Evolutionary conservation across 2,888 invertebrate genomes (phyloP), one percentile per base, ranked within the genome.

Genomic region (Cerceris ruficornis): DNA sequence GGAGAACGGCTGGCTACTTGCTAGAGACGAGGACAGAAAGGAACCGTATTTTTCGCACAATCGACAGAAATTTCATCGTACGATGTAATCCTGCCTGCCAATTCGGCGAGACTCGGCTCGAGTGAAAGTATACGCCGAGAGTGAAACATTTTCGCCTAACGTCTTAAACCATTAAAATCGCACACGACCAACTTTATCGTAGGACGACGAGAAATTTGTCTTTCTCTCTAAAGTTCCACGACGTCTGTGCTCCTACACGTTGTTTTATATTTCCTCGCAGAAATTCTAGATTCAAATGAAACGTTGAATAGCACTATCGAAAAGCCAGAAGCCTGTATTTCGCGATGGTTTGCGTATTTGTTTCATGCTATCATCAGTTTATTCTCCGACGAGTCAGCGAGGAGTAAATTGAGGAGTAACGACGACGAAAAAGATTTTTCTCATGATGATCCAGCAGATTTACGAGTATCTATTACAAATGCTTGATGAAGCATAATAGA

Each of bases 121-220:
- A 82, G 85, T 85, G 85, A 85, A 85, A 85, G 85, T 85, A 72
- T 57, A 69, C 80, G 81, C 79, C 69, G 81, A 67, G 68, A 69
- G 75, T 66, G 83, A 78, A 85, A 77, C 81, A 85, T 84, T 85
- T 83, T 84, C 78, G 83, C 78, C 79, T 79, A 77, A 81, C 83
- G 75, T 81, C 81, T 78, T 61, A 57, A 83, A 71, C 79, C 85
- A 58, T 75, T 80, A 59, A 77, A 85, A 77, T 77, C 58, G 65
- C 65, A 43, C n/a, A 28, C 60, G 42, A 14, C 57, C 52, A 13
- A 59, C 54, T 66, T 66, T 66, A 61, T 41, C 69, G 14, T 7
- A 42, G 17, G 58, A 52, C 69, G 52, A 49, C 17, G 64, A 11
- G 7, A n/a, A 14, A 62, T 70, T 69, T 77, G 75, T 61, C 43